These are phyloP conservation scores for Malthinus flaveolus DNA, from an alignment of 2,888 invertebrate species.

Conservation along the genomic window DNA sequence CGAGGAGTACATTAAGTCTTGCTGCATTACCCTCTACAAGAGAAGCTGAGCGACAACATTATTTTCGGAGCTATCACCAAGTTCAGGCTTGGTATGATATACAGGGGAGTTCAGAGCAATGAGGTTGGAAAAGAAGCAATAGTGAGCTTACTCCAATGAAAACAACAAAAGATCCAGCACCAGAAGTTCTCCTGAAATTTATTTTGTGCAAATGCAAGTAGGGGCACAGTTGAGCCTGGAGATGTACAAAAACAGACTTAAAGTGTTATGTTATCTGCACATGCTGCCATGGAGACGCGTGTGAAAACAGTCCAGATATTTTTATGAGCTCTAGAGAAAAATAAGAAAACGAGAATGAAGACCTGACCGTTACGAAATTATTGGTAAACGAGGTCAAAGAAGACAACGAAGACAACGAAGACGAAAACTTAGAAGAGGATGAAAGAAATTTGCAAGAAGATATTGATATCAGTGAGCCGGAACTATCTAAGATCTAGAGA, in stretches of 20 bases:
- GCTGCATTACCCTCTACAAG: too few relatives aligned
- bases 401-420: not conserved
- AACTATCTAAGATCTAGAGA: too few relatives aligned
- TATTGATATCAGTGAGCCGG: too few relatives aligned
- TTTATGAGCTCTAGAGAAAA: not conserved
- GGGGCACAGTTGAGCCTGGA: not conserved
- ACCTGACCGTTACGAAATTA: too few relatives aligned
- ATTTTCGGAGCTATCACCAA: too few relatives aligned
- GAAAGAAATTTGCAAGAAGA: too few relatives aligned
- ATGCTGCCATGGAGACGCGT: too few relatives aligned
- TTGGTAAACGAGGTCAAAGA: not conserved
- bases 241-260: too few relatives aligned
- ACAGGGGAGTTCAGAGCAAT: not conserved
- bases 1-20: too few relatives aligned
- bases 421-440: not conserved
- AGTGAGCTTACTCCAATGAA: constrained; percentile 3
- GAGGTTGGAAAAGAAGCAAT: not conserved
- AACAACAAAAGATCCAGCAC: constrained; percentile 1
- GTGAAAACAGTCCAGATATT: not conserved
- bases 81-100: not conserved
- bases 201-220: not conserved
- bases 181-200: not conserved
- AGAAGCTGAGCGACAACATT: too few relatives aligned
- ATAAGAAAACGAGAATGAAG: constrained; percentile 1
- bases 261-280: too few relatives aligned